Conservation (phyloP, 1,140 invertebrate species). For the Battus philenor region DNA sequence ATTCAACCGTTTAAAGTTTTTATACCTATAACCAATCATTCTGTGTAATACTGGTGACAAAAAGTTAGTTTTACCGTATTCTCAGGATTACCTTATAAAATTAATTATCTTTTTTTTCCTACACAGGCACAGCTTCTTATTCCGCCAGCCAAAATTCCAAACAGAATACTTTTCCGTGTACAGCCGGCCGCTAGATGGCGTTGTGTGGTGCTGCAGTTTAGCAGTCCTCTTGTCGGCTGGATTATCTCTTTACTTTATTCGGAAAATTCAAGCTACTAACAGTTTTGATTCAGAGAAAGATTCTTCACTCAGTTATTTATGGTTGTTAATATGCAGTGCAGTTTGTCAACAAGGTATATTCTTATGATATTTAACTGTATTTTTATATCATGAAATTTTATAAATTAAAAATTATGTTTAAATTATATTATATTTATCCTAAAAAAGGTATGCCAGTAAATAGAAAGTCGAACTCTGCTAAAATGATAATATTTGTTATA, state of each 20-base stretch:
- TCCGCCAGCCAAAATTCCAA: slow-evolving; percentile 76
- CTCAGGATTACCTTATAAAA: too few relatives aligned
- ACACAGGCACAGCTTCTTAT: slow-evolving; percentile 78
- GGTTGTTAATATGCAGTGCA: slow-evolving; percentile 59
- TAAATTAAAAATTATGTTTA: neutral
- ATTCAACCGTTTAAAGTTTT: too few relatives aligned
- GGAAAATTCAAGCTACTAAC: too few relatives aligned
- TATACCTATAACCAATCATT: too few relatives aligned
- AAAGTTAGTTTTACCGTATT: too few relatives aligned
- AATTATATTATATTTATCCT: neutral
- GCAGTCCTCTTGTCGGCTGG: slow-evolving; percentile 30
- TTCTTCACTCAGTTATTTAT: slow-evolving; percentile 34
- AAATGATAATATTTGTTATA: slow-evolving; percentile 78
- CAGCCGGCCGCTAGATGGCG: slow-evolving; percentile 71
- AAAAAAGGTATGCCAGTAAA: slow-evolving; percentile 66
- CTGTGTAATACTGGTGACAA: too few relatives aligned
- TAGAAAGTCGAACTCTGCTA: slow-evolving; percentile 73
- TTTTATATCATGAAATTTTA: too few relatives aligned
- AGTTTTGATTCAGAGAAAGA: too few relatives aligned
- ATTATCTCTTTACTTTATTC: too few relatives aligned
- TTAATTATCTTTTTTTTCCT: too few relatives aligned
- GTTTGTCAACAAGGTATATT: slow-evolving; percentile 75
- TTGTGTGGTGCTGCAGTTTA: slow-evolving; percentile 75
- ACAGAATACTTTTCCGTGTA: slow-evolving; percentile 78
- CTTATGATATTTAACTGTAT: slow-evolving; percentile 7